Evolutionary conservation across 2,113 vertebrate genomes (phyloP), one percentile per base, ranked within the genome.

Genomic region (Rhineura floridana): DNA sequence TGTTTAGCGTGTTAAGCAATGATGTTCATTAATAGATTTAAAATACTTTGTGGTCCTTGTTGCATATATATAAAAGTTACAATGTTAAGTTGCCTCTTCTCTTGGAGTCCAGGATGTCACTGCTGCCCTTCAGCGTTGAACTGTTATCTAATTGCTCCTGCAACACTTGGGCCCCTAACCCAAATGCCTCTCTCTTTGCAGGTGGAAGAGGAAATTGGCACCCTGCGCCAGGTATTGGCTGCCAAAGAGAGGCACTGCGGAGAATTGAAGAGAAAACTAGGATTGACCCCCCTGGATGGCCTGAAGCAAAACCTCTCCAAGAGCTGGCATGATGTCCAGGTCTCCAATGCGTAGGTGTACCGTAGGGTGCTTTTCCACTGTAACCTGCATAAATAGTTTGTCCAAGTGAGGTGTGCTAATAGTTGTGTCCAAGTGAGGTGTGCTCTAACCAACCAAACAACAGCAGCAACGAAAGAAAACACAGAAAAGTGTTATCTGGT

Each of bases 171-270:
- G 48, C 25, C 48, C 89, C 42, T 87, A 0, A 23, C 70, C 36
- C 82, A 2, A 0, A 0, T 72, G 70, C 82, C 81, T 84, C 42
- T 81, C 59, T 81, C 3, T 42, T 77, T 33, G 3, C 89, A 99
- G 99, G 98, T 99, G 83, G 99, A 99, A 93, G 99, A 99, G 92
- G 99, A 99, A 93, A 99, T 99, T 69, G 95, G 95, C 87, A 99
- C 99, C 10, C 95, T 99, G 86, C 97, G 98, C 28, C 99, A 99
- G 95, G 99, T 99, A 9, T 92, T 99, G 91, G 97, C 98, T 1
- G 99, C 99, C 89, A 99, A 99, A 96, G 99, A 99, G 96, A 96
- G 97, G 84, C 98, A 99, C 91, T 97, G 98, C 2, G 78, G 96
- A 0, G 99, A 99, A 92, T 97, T 99, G 93, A 98, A 98, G 95